Evolutionary conservation across 2,797 vertebrate genomes (phyloP).

Genomic region (Spinus olivaceus): DNA sequence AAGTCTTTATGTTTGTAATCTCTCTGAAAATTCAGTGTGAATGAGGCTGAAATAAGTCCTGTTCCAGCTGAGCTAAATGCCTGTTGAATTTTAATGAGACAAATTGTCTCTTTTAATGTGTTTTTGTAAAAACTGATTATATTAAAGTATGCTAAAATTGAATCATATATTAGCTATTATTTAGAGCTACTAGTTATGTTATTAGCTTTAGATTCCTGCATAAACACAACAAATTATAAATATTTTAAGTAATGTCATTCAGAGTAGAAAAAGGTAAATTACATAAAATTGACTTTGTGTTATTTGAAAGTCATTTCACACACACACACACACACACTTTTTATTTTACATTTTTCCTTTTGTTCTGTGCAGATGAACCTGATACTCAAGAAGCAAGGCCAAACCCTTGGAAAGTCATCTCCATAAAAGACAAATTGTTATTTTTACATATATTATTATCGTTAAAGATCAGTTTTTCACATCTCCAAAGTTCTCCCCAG

Average conservation of each 20-base stretch:
- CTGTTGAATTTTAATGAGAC: slow-evolving; percentile 63
- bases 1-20: slow-evolving; percentile 20
- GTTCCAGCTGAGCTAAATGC: slow-evolving; percentile 42
- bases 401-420: slow-evolving; percentile 25
- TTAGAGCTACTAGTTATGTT: slow-evolving; percentile 29
- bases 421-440: slow-evolving; percentile 6
- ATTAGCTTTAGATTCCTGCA: neutral
- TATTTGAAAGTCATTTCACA: neutral
- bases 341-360: neutral
- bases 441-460: slow-evolving; percentile 35
- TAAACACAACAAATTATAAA: neutral
- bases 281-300: neutral
- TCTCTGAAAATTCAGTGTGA: slow-evolving; percentile 41
- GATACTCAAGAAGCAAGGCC: neutral
- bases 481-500: slow-evolving; percentile 53
- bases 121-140: slow-evolving; percentile 59
- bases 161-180: slow-evolving; percentile 57
- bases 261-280: slow-evolving; percentile 13
- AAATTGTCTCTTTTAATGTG: slow-evolving; percentile 55
- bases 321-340: neutral
- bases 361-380: neutral
- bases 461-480: slow-evolving; percentile 53
- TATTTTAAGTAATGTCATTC: slow-evolving; percentile 1
- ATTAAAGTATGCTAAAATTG: slow-evolving; percentile 44
- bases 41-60: slow-evolving; percentile 42